Evolutionary conservation across 2,797 vertebrate genomes (phyloP), one percentile per base, ranked within the genome.

Genomic region (Hydrocynus forskahlii): DNA sequence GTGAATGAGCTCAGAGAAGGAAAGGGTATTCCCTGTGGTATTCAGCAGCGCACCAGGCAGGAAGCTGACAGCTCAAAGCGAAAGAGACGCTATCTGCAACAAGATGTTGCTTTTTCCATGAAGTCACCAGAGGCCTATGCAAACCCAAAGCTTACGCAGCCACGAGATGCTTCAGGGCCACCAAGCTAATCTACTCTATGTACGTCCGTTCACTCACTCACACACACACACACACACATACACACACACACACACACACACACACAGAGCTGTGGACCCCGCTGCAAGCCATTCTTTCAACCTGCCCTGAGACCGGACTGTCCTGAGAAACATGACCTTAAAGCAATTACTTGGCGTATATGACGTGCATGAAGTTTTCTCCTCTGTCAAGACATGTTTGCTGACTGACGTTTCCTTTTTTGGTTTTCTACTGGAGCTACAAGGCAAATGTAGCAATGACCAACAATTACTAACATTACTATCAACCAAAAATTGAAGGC

Each of bases 71-170:
- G 87, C 91, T 90, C 80, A 93, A 91, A 93, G 83, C 38, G 85
- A 92, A 86, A 94, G 90, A 92, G 88, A 93, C 92, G 86, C 90
- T 92, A 94, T 94, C 93, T 92, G 88, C 80, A 87, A 89, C 84
- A 89, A 93, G 93, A 92, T 88, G 88, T 90, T 87, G 88, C 88
- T 90, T 92, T 95, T 95, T 95, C 93, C 94, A 95, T 94, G 92
- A 95, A 94, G 94, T 94, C 93, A 95, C 91, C 89, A 85, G 78
- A 17, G 88, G 88, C 87, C 90, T 84, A 85, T 79, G 87, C 21
- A 23, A 8, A 25, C 16, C 70, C 52, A 8, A 12, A 12, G 29
- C 64, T 67, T 13, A 21, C 2, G 19, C 17, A 67, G 64, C 17
- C 38, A n/a, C 19, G 4, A 5, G 64, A 35, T 67, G 64, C 35